Conservation (phyloP, 2,797 vertebrate species). For the Amblyraja radiata region DNA sequence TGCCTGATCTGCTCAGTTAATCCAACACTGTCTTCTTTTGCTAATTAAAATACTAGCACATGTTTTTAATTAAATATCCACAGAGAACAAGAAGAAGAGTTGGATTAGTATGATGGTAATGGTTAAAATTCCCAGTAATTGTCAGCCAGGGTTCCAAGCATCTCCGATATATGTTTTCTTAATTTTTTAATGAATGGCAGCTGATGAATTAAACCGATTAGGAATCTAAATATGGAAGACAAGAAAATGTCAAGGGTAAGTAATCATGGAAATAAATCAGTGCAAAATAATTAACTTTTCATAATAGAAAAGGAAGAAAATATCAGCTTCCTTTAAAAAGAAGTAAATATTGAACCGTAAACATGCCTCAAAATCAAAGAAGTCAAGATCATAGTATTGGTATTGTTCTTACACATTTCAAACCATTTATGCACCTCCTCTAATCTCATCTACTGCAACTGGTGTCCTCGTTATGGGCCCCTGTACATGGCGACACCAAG, state of each 20-base stretch:
- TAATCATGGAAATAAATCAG: not conserved
- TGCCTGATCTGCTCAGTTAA: too few species aligned
- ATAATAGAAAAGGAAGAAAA: not conserved
- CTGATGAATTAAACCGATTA: not conserved
- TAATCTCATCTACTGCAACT: too few species aligned
- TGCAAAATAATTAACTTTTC: not conserved
- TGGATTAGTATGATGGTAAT: conserved; percentile 16
- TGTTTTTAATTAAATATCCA: conserved; percentile 17
- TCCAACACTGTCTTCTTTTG: not conserved
- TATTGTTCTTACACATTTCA: not conserved
- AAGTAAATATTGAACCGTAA: not conserved
- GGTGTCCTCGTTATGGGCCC: too few species aligned
- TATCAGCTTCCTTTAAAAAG: not conserved
- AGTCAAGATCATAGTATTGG: not conserved
- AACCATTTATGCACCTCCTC: too few species aligned
- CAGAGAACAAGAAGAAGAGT: conserved; percentile 6
- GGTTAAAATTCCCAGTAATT: conserved; percentile 28
- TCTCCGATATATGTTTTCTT: conserved; percentile 1
- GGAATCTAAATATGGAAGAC: not conserved
- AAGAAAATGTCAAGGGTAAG: not conserved
- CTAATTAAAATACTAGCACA: not conserved
- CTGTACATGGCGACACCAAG: too few species aligned
- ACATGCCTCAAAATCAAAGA: not conserved
- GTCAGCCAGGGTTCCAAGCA: not conserved
- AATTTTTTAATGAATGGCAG: conserved; percentile 11